Percentiles rank a stretch among this genome's conserved stretches.
These are phyloP conservation scores for Tokudaia tokunoshimensis DNA, from an alignment of 2,797 vertebrate genomes.

Conservation along the genomic window DNA sequence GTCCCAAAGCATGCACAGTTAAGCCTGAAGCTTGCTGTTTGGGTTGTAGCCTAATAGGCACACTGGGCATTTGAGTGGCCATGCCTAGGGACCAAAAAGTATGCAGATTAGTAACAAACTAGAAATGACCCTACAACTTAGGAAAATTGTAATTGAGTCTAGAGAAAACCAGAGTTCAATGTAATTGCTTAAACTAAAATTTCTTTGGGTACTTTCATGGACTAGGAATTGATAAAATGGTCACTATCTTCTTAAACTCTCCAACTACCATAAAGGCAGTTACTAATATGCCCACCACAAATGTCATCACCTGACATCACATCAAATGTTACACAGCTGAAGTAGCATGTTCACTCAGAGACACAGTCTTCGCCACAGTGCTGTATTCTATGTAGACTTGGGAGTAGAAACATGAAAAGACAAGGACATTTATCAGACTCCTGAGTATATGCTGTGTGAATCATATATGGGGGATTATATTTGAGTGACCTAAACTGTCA, in stretches of 20 bases:
- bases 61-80: background rate
- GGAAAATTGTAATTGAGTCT: background rate
- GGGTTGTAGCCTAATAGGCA: background rate
- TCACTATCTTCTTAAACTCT: background rate
- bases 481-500: background rate
- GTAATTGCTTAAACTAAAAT: background rate
- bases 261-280: background rate
- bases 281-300: background rate
- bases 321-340: background rate
- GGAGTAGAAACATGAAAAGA: slow-evolving; percentile 16
- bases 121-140: background rate
- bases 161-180: background rate
- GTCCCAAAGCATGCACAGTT: background rate
- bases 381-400: background rate
- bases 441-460: background rate
- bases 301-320: background rate
- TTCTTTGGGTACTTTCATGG: background rate
- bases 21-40: background rate
- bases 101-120: background rate
- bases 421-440: background rate
- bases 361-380: background rate
- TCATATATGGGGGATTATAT: accelerated
- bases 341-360: background rate
- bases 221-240: background rate
- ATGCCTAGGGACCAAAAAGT: background rate